Conservation (phyloP, 2,113 vertebrate genomes). For the Stigmatopora nigra region DNA sequence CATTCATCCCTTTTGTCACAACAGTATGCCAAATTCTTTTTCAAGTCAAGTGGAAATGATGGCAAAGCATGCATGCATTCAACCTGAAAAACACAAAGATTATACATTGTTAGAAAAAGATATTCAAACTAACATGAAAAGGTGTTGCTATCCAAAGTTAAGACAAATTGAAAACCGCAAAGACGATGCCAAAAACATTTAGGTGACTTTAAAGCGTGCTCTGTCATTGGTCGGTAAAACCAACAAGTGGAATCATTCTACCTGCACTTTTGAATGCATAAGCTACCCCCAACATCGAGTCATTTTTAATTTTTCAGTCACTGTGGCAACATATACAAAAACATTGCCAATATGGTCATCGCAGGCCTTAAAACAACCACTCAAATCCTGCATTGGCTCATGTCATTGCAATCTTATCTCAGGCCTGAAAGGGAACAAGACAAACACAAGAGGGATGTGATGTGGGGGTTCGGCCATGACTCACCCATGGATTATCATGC, state of each 20-base stretch:
- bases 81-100: slow-evolving; percentile 30
- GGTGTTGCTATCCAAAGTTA: slow-evolving; percentile 8
- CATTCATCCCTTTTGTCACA: slow-evolving; percentile 66
- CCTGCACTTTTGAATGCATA: slow-evolving; percentile 2
- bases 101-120: background rate
- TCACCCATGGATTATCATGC: slow-evolving; percentile 57
- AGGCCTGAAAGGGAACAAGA: slow-evolving; percentile 25
- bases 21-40: slow-evolving; percentile 54
- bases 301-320: background rate
- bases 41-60: slow-evolving; percentile 38
- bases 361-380: slow-evolving; percentile 6
- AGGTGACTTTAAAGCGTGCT: background rate
- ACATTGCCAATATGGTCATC: background rate
- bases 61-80: slow-evolving; percentile 35
- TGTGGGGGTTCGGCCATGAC: slow-evolving; percentile 22
- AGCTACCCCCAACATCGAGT: background rate
- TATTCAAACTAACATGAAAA: slow-evolving; percentile 1
- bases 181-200: slow-evolving; percentile 29
- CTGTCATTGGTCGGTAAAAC: slow-evolving; percentile 19
- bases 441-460: slow-evolving; percentile 38
- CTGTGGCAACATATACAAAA: slow-evolving; percentile 1
- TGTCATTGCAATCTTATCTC: slow-evolving; percentile 27
- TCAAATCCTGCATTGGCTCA: slow-evolving; percentile 13
- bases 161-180: slow-evolving; percentile 25
- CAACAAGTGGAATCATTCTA: slow-evolving; percentile 15